Evolutionary conservation across 2,797 vertebrate species (phyloP).

Genomic region (Neostethus bicornis): DNA sequence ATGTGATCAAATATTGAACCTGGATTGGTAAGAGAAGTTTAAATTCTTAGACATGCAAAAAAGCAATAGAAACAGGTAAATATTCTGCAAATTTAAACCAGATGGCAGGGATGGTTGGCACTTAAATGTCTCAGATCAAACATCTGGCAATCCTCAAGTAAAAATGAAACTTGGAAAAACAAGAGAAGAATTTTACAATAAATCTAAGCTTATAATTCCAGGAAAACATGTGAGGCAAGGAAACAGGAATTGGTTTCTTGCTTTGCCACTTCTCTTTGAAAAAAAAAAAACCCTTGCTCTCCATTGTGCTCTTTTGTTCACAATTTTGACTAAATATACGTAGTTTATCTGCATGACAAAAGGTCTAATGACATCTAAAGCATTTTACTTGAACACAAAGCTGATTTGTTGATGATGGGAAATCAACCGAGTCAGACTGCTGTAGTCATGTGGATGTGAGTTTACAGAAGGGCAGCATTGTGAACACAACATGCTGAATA

Average conservation of each 20-base stretch:
- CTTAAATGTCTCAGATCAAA: not conserved
- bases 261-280: conserved; percentile 7
- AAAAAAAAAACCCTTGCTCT: conserved; percentile 14
- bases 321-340: conserved; percentile 3
- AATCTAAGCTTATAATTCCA: not conserved
- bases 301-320: no score
- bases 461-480: conserved; percentile 19
- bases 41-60: conserved; percentile 7
- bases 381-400: conserved; percentile 23
- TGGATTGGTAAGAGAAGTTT: conserved; percentile 1
- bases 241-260: not conserved
- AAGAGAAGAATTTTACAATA: not conserved
- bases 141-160: not conserved
- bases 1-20: not conserved
- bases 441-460: conserved; percentile 59
- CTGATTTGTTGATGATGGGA: conserved; percentile 43
- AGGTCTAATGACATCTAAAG: conserved; percentile 18
- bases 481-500: conserved; percentile 46
- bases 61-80: not conserved
- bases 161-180: not conserved
- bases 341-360: conserved; percentile 21
- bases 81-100: conserved; percentile 24
- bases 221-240: not conserved
- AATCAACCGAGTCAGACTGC: conserved; percentile 25
- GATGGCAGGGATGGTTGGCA: conserved; percentile 17